Evolutionary conservation across 2,888 invertebrate species (phyloP).

Genomic region (Scaptomyza flava): DNA sequence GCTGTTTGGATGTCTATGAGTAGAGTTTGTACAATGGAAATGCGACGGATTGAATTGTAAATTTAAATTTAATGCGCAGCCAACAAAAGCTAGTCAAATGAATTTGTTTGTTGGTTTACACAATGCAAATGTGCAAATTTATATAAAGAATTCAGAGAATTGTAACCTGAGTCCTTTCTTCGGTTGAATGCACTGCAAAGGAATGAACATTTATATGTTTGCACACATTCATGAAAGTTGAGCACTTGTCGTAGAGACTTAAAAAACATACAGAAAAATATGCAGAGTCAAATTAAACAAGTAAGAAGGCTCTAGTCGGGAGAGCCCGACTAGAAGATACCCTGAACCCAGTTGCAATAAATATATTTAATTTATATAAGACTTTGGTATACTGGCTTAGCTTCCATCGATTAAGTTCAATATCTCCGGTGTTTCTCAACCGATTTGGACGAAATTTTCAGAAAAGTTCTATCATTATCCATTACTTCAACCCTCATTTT

Average conservation of each 20-base stretch:
- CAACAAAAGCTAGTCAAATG: conserved; percentile 55
- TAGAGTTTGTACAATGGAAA: conserved; percentile 47
- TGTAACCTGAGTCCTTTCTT: not conserved
- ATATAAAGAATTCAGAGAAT: conserved; percentile 9
- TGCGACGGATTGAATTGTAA: conserved; percentile 44
- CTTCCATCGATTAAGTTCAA: too few relatives aligned
- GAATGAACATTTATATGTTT: conserved; percentile 44
- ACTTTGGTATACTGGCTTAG: too few relatives aligned
- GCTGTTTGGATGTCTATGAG: conserved; percentile 38
- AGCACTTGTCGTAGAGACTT: conserved; percentile 11
- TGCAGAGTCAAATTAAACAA: too few relatives aligned
- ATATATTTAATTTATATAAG: too few relatives aligned
- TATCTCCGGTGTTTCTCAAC: too few relatives aligned
- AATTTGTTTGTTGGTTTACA: conserved; percentile 52
- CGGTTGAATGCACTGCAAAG: conserved; percentile 55
- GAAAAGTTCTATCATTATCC: too few relatives aligned
- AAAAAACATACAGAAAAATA: too few relatives aligned
- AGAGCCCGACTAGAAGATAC: too few relatives aligned
- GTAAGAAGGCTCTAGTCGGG: too few relatives aligned
- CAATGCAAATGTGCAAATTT: conserved; percentile 7
- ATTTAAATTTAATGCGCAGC: conserved; percentile 71
- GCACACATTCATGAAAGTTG: conserved; percentile 48
- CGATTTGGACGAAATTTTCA: too few relatives aligned
- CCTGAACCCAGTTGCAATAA: too few relatives aligned
- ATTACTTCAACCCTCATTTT: too few relatives aligned